phyloP scores from a whole-genome alignment of 2,113 vertebrate genomes.

The Smithornis capensis region DNA sequence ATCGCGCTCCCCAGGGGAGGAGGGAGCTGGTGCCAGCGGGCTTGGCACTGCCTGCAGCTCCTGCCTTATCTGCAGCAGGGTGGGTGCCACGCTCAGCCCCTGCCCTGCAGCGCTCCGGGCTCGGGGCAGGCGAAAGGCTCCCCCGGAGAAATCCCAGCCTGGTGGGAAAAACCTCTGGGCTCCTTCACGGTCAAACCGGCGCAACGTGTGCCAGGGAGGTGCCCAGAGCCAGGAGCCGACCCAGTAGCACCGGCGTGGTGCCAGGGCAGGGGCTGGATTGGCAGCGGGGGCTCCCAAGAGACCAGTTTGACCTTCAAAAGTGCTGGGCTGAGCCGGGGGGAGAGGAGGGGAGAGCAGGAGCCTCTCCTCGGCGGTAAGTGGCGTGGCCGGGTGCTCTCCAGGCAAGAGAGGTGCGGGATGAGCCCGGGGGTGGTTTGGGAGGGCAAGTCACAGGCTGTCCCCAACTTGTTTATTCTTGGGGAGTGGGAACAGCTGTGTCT shows the following conservation, averaged over 20 bases:
- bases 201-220: background rate
- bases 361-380: background rate
- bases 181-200: background rate
- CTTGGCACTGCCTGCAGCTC: background rate
- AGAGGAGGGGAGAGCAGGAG: background rate
- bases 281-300: background rate
- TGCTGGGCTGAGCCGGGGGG: background rate
- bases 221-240: background rate
- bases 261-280: constrained; percentile 35
- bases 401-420: background rate
- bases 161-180: background rate
- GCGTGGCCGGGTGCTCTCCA: background rate
- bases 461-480: constrained; percentile 54
- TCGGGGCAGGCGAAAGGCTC: background rate
- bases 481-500: constrained; percentile 59
- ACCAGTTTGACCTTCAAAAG: constrained; percentile 14
- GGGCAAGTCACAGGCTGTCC: constrained; percentile 59
- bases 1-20: background rate
- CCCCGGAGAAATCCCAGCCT: background rate
- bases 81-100: background rate
- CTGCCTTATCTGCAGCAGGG: background rate
- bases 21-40: background rate
- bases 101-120: background rate
- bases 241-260: background rate
- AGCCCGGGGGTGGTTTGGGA: background rate